Evolutionary conservation across 1,140 invertebrate genomes (phyloP), one percentile per base, ranked within the genome.

Genomic region (Babylonia areolata): DNA sequence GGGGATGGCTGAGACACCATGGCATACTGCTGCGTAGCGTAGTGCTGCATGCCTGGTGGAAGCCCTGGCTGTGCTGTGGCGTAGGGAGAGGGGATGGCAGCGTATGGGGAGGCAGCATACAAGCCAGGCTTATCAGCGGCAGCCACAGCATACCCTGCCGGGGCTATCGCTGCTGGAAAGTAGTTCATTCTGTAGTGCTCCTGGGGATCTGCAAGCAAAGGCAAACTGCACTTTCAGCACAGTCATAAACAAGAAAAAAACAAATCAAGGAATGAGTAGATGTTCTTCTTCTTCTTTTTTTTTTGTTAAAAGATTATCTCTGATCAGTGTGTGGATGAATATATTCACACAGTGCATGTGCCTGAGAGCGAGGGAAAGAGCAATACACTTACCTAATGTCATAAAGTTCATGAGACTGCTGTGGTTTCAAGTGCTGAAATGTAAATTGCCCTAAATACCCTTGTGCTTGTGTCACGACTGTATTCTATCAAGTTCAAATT

Each of bases 121-220:
- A 84, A 40, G 17, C 82, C 82, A 31, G 82, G 82, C 39, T 84
- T 84, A 69, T 84, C 82, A 40, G 82, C 33, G 12, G 82, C 82
- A n/a, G 82, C 82, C 35, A 84, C 82, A 17, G 75, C 75, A 58
- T 75, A 84, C 37, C 82, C 82, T 33, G 82, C 69, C 33, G 82
- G 82, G 54, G 40, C 40, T 28, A 58, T 42, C 64, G 64, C 82
- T 84, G 64, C 39, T 33, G 82, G 82, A 69, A 75, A 84, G 39
- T 84, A 84, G 40, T 84, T 84, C 82, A 84, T 84, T 51, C 58
- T 84, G 69, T 84, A 84, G 64, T 73, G 82, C 37, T 84, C 64
- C 75, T 77, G 75, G 58, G 58, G 58, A n/a, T 64, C 58, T 64
- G 58, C 17, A 20, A 64, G 28, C 58, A 64, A n/a, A n/a, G 17